Base-by-base conservation (phyloP, 2,113 vertebrate species). In the Hystrix cristata region DNA sequence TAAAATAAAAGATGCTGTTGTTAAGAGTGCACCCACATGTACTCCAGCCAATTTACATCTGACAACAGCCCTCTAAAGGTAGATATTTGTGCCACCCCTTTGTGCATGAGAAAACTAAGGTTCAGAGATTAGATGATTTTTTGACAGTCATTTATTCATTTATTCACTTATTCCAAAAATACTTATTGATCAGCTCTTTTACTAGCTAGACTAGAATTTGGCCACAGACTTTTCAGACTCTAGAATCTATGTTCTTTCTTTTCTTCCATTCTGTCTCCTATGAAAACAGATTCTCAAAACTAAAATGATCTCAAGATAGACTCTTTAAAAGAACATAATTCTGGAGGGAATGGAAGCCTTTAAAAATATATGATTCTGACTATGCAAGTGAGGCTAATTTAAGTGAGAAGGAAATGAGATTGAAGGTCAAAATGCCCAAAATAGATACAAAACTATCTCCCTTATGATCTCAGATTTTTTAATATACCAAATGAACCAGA, bases 391-490 rank as follows among this genome's bases (percentile, higher is more conserved):
- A 96, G 67, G 91, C 81, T 95, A 96, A 97, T 95, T 96, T 94
- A 96, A 95, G 16, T 78, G 53, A 96, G 57, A 93, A 96, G 65
- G 95, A 98, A 97, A 98, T 95, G 97, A 97, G 64, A 94, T 69
- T 94, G 96, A 96, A 97, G 85, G 95, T 97, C 93, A 85, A 60
- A 60, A 18, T 87, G 85, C 87, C 79, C 78, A 95, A 96, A 97
- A 96, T 97, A 97, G 95, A 92, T 88, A 90, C 59, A 87, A 95
- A 90, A 95, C 92, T 90, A 92, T 88, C 57, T 96, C 71, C 31
- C 71, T 94, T 51, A 29, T 96, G 81, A 98, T 67, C 78, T 96
- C 95, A 94, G 93, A 91, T 82, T 97, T 98, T 96, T 93, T 95
- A 97, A 94, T 92, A 81, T 82, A 90, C 65, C 55, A 85, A 67